Base-by-base conservation (phyloP, 2,797 vertebrate genomes). In the Sylvilagus floridanus region DNA sequence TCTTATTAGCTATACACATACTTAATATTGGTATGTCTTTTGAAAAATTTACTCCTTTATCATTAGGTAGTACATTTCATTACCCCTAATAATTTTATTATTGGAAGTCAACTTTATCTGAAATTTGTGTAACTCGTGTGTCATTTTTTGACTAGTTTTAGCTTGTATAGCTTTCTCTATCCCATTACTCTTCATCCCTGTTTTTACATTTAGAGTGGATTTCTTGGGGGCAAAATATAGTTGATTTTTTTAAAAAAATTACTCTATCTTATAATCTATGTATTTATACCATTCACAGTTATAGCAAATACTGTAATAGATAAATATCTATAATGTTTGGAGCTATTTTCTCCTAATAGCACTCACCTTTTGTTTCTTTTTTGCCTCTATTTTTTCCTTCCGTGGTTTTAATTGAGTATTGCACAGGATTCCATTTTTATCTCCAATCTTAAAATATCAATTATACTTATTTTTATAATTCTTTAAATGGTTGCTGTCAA, bases 1-100 rank as follows among this genome's bases (percentile, higher is more conserved):
- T 65, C 66, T 24, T 79, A 2, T 72, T 76, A 90, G 32, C 11
- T 81, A 3, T 37, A 79, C 10, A 84, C 6, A 68, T 21, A 14
- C 60, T 96, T 96, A 60, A 8, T 77, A 63, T 35, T 90, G 4
- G 28, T 88, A 86, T 62, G 26, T 82, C 57, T 93, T 73, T 62
- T 78, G 79, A 57, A 73, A 22, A 84, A 90, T 86, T 37, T 66
- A 73, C 47, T 42, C 35, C 13, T 66, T 94, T 83, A 66, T 77
- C 57, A 85, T 66, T 90, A 84, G 72, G 14, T 83, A 93, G 14
- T 47, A 21, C 2, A 22, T 37, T 19, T 79, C 9, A 77, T 87
- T 78, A 62, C 50, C 13, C 22, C 7, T 84, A 5, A 72, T 52
- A 72, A 91, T 93, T 90, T 79, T 85, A 50, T 88, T 73, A 90